phyloP scores from a whole-genome alignment of 2,797 vertebrate genomes.

The Macropus fuliginosus region DNA sequence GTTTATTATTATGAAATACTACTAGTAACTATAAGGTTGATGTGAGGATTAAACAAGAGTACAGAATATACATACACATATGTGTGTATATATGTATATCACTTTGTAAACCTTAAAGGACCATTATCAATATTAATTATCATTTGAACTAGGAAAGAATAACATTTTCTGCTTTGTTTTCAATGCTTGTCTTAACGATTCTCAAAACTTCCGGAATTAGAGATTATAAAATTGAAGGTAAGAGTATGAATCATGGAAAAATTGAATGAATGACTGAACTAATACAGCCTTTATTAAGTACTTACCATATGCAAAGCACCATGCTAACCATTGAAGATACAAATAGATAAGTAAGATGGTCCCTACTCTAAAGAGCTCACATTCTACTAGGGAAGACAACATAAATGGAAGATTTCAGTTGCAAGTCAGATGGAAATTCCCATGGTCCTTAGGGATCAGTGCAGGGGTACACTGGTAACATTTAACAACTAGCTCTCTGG shows the following conservation, averaged over 20 bases:
- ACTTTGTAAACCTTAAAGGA: not conserved
- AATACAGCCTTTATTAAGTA: not conserved
- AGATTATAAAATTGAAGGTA: not conserved
- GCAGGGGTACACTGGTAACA: not conserved
- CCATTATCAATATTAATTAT: not conserved
- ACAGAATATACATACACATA: not conserved
- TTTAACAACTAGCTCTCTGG: not conserved
- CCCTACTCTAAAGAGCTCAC: not conserved
- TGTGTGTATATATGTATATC: not conserved
- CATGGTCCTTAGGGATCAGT: not conserved
- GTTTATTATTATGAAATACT: not conserved
- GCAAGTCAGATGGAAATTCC: not conserved
- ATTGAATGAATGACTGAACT: not conserved
- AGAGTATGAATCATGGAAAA: not conserved
- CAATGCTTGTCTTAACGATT: not conserved
- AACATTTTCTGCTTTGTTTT: not conserved
- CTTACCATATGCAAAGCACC: not conserved
- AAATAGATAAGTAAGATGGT: not conserved
- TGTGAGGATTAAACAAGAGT: not conserved
- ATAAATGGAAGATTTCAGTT: not conserved
- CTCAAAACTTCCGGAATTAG: not conserved
- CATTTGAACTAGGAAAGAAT: not conserved
- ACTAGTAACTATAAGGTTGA: not conserved
- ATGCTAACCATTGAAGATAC: not conserved
- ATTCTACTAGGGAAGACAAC: not conserved